Percentiles rank a stretch among this genome's conserved stretches.
Evolutionary conservation across 2,113 vertebrate genomes (phyloP).

Genomic region (Phodopus roborovskii): DNA sequence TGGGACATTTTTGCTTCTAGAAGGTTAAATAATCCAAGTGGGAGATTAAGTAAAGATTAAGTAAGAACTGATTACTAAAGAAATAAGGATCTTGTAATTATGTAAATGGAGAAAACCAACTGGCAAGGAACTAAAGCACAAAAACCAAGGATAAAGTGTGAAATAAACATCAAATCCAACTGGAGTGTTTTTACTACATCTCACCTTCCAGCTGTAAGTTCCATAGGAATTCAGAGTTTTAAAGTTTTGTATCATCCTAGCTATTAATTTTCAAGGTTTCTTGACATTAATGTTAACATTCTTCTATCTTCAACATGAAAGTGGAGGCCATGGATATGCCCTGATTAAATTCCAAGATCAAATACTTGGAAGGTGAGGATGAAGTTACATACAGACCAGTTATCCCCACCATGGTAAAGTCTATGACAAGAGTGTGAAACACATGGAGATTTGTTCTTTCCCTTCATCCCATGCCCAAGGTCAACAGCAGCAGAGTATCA

Average conservation of each 20-base stretch:
- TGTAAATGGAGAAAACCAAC: neutral
- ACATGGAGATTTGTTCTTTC: neutral
- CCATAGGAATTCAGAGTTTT: neutral
- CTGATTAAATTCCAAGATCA: conserved; percentile 34
- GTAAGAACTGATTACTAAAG: conserved; percentile 25
- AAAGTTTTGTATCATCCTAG: conserved; percentile 26
- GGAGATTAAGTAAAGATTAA: conserved; percentile 43
- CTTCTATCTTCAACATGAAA: conserved; percentile 40
- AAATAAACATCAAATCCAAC: neutral
- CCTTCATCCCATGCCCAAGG: neutral
- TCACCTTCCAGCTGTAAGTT: neutral
- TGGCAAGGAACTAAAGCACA: conserved; percentile 18
- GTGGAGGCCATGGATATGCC: neutral
- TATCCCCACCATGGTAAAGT: neutral
- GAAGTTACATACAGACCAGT: neutral
- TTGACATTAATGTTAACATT: conserved; percentile 11
- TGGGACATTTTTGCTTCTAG: neutral
- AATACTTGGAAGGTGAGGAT: conserved; percentile 34
- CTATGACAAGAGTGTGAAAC: neutral
- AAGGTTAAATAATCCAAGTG: conserved; percentile 50
- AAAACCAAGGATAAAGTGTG: neutral
- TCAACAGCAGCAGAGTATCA: neutral
- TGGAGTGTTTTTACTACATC: neutral
- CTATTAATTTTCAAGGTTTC: conserved; percentile 13
- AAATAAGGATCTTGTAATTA: neutral